phyloP scores from a whole-genome alignment of 2,797 vertebrate species.

The Tangara arthus region DNA sequence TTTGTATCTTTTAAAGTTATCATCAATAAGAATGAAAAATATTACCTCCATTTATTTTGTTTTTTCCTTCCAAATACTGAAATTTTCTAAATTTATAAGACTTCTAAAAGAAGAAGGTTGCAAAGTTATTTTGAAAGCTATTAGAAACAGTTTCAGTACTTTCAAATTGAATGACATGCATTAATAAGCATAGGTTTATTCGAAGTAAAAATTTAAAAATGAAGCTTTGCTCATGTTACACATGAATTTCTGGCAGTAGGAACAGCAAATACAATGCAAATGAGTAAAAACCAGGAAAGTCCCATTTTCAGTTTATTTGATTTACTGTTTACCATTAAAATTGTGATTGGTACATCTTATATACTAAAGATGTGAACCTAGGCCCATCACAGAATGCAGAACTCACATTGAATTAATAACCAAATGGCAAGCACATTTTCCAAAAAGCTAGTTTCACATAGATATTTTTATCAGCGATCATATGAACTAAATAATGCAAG shows the following conservation, averaged over 20 bases:
- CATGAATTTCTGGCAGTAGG: neutral
- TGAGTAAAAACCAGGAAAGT: neutral
- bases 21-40: neutral
- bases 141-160: neutral
- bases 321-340: neutral
- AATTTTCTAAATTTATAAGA: neutral
- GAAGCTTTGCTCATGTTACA: neutral
- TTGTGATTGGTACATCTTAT: neutral
- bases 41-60: neutral
- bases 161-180: neutral
- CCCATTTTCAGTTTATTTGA: neutral
- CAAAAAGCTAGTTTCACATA: neutral
- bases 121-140: neutral
- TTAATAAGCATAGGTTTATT: neutral
- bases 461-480: neutral
- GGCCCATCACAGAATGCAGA: neutral
- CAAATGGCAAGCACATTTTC: neutral
- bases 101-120: neutral
- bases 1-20: neutral
- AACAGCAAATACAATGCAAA: neutral
- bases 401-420: neutral
- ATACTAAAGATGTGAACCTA: neutral
- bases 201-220: neutral
- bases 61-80: neutral
- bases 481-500: neutral